Base-by-base conservation (phyloP, 2,797 vertebrate genomes). In the Numenius phaeopus region DNA sequence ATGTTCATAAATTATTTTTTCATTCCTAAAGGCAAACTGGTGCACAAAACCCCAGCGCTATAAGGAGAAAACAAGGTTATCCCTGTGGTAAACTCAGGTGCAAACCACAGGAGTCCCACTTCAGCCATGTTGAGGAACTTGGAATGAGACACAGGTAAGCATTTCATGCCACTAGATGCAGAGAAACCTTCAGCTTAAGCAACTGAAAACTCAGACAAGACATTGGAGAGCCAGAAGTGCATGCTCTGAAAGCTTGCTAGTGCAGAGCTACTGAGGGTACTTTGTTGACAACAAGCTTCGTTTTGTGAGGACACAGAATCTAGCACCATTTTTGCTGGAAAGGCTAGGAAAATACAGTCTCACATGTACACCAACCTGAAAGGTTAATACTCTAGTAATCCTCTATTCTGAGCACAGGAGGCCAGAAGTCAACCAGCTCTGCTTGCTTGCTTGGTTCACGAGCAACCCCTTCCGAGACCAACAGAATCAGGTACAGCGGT, bases 91-190 rank as follows among this genome's bases (percentile, higher is more conserved):
- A 78, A 52, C 11, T 40, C 7, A 8, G 14, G 11, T 30, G 8
- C 16, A 86, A 69, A 47, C 7, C 37, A 47, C 23, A 34, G 32
- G 2, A 75, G 10, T 6, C 17, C 11, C 14, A 16, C 5, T 61
- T 57, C 66, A 76, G 24, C 47, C 19, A 22, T 0, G 0, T 7
- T 54, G n/a, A 65, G 11, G n/a, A 61, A 37, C 17, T 37, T 26
- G 2, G 8, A 44, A 47, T 0, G 0, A 91, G 14, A 12, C n/a
- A 29, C 24, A n/a, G 20, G 24, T 14, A 65, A 89, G 15, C 10
- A 65, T 40, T 82, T 89, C 10, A 6, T 3, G 10, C 11, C 66
- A 55, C 5, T 32, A 49, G 65, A 76, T 14, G 13, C 24, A 65
- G n/a, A 46, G 72, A 78, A 84, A 9, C 1, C 8, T 59, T 52